Evolutionary conservation across 2,888 invertebrate species (phyloP).

Genomic region (Cryptocephalus moraei): DNA sequence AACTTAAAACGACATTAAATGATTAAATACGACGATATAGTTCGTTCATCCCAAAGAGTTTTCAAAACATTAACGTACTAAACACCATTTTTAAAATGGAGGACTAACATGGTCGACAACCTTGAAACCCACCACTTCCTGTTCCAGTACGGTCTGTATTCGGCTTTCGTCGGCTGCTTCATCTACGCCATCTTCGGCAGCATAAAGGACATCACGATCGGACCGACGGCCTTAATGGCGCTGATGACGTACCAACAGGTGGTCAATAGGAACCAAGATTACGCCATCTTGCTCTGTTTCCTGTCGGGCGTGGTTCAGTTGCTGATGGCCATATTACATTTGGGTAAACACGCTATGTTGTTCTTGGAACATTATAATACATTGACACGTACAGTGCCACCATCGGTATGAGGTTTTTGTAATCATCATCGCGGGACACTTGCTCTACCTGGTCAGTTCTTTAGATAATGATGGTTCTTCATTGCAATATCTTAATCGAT

Average conservation of each 20-base stretch:
- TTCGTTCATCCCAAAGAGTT: too few relatives aligned
- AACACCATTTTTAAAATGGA: too few relatives aligned
- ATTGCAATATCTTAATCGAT: too few relatives aligned
- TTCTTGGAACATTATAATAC: neutral
- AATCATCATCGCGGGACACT: too few relatives aligned
- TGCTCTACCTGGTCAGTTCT: too few relatives aligned
- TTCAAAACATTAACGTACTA: too few relatives aligned
- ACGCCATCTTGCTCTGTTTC: slow-evolving; percentile 75
- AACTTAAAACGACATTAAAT: too few relatives aligned
- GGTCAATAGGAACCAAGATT: slow-evolving; percentile 58
- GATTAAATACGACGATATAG: too few relatives aligned
- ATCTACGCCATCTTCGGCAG: slow-evolving; percentile 85
- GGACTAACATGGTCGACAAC: too few relatives aligned
- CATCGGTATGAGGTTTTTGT: too few relatives aligned
- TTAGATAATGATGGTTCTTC: too few relatives aligned
- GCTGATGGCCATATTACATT: slow-evolving; percentile 69
- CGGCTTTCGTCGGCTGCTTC: slow-evolving; percentile 89
- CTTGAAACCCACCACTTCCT: neutral
- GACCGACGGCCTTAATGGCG: slow-evolving; percentile 90
- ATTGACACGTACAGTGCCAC: too few relatives aligned
- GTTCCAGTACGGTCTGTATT: slow-evolving; percentile 85
- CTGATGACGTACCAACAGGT: slow-evolving; percentile 80
- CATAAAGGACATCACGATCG: slow-evolving; percentile 76
- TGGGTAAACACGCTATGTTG: slow-evolving; percentile 50
- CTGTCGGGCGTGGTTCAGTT: slow-evolving; percentile 72